Base-by-base conservation (phyloP, 1,140 invertebrate species). In the Bombyx mandarina region DNA sequence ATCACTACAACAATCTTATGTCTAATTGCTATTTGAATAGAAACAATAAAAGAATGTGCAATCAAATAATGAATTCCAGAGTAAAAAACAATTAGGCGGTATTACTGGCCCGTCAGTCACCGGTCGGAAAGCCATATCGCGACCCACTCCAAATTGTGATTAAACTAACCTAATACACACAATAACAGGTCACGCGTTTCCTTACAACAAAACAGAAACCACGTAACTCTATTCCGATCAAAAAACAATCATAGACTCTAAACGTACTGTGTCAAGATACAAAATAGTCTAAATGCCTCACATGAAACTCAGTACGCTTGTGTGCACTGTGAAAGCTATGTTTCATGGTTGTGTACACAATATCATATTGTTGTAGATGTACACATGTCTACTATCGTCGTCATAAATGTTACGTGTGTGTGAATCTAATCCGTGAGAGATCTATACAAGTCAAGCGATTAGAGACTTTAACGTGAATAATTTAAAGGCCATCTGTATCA, bases 141-240 rank as follows among this genome's bases (percentile, higher is more conserved):
- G 74, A 67, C 77, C 74, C 79, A 86, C 82, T 83, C 83, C 71
- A 80, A 86, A 83, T 86, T 86, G 79, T 86, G 83, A 86, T 86
- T 86, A 85, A 85, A 82, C 76, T 76, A 81, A 77, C 78, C 80
- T 79, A 84, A 86, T 82, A 85, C 82, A 86, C 79, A 86, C 83
- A 86, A 82, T 82, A 84, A 85, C 83, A 81, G 79, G 80, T 83
- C 83, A 85, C 80, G 73, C 83, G 73, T 77, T 81, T 83, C 81
- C 79, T 71, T 69, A 80, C 77, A 35, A 43, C 26, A 62, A 61
- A 60, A 54, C 63, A 51, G 43, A 62, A 63, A 66, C 63, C 62
- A 84, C 73, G 69, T 63, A 77, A 71, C 35, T 49, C 42, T 44
- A 35, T 35, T 18, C 43, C 18, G 22, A 51, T 10, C 6, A 49